Percentiles rank a stretch among this genome's conserved stretches.
Evolutionary conservation across 2,888 invertebrate genomes (phyloP).

Genomic region (Oxystoma pomonae): DNA sequence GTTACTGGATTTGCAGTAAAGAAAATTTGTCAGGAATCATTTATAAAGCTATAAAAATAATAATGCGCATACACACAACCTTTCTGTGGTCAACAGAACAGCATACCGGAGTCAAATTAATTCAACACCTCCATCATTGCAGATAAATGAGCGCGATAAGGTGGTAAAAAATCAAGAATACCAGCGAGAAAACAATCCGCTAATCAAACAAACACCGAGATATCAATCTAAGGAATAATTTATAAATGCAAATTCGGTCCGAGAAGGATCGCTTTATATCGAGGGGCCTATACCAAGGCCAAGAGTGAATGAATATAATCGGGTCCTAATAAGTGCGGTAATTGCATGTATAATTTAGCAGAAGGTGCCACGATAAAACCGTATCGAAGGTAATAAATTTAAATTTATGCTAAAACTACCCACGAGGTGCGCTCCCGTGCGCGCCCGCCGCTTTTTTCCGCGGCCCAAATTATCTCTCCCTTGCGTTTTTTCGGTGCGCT

Average conservation of each 20-base stretch:
- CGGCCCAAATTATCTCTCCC: background rate
- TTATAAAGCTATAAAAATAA: no score
- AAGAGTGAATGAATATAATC: constrained; percentile 34
- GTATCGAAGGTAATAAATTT: constrained; percentile 44
- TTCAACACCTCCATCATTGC: constrained; percentile 31
- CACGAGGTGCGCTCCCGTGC: constrained; percentile 28
- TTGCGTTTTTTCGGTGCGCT: background rate
- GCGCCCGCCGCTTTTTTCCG: constrained; percentile 2
- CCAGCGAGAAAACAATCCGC: constrained; percentile 37
- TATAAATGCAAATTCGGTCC: background rate
- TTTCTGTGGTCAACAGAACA: no score
- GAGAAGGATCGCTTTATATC: background rate
- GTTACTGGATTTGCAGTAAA: no score
- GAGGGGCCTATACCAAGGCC: no score
- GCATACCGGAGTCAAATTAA: no score
- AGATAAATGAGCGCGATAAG: constrained; percentile 38
- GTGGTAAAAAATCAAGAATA: constrained; percentile 29
- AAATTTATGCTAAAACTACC: constrained; percentile 40
- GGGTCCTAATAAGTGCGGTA: constrained; percentile 40
- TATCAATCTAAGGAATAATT: background rate
- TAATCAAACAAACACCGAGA: constrained; percentile 35
- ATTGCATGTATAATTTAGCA: constrained; percentile 44
- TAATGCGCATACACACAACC: no score
- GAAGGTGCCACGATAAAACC: constrained; percentile 44
- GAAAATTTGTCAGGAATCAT: no score